phyloP scores from a whole-genome alignment of 2,888 invertebrate species.

The Orthosia gracilis region DNA sequence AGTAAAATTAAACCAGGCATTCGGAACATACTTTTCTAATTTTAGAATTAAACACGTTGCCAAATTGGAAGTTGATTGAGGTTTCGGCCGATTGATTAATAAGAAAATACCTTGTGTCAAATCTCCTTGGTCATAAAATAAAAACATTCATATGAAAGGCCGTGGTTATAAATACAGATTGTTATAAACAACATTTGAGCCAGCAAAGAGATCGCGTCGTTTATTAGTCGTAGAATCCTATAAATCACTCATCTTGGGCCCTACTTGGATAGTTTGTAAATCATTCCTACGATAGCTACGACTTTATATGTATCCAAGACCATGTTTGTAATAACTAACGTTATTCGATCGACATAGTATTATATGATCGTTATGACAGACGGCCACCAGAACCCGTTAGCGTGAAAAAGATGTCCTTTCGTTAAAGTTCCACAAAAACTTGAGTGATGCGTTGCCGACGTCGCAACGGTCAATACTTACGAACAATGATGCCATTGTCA shows the following conservation, averaged over 20 bases:
- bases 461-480: constrained; percentile 61
- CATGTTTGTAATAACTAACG: constrained; percentile 59
- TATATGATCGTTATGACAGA: constrained; percentile 35
- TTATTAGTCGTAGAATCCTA: constrained; percentile 72
- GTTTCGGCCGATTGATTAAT: constrained; percentile 43
- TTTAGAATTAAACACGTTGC: constrained; percentile 78
- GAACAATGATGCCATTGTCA: constrained; percentile 84
- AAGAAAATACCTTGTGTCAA: constrained; percentile 27
- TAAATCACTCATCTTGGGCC: constrained; percentile 79
- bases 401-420: constrained; percentile 36
- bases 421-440: constrained; percentile 35
- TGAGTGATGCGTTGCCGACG: constrained; percentile 35
- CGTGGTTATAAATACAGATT: constrained; percentile 41
- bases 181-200: constrained; percentile 54
- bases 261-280: constrained; percentile 76
- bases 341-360: constrained; percentile 58
- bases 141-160: constrained; percentile 22
- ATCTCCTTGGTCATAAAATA: constrained; percentile 15
- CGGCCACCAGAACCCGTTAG: constrained; percentile 46
- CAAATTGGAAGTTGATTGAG: constrained; percentile 77
- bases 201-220: constrained; percentile 64
- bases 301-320: constrained; percentile 65
- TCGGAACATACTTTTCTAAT: constrained; percentile 75
- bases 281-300: constrained; percentile 72
- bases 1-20: constrained; percentile 74